Evolutionary conservation across 2,797 vertebrate genomes (phyloP), one percentile per base, ranked within the genome.

Genomic region (Platyrinchus mystaceus): DNA sequence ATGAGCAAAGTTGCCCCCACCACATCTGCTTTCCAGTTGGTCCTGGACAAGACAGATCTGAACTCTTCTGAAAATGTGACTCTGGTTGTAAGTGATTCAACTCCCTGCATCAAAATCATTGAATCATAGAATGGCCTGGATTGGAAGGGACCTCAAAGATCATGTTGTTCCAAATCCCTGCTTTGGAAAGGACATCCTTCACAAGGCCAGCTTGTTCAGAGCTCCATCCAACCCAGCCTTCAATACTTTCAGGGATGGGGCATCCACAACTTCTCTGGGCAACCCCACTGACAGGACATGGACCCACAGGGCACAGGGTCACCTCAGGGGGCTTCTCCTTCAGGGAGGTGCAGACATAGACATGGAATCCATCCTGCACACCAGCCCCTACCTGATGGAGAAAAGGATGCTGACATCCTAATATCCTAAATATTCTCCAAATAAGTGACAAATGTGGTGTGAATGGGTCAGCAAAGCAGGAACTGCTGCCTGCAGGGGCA

Each of bases 141-240:
- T 28, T 55, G 59, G 27, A 68, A 55, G 5, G 15, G 10, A 24
- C 32, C 7, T 28, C 23, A 16, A 60, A 75, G 5, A 32, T 5
- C 16, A 30, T 10, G 15, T 4, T 1, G 2, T 55, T 41, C 4
- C 10, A 8, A 46, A 10, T 2, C 3, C 15, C 1, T 24, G 26
- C 5, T 6, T 9, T 10, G 41, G 19, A 27, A 82, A 49, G 16
- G 32, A 49, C 27, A 49, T 3, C 1, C 68, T 10, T 16, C 27
- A 14, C 49, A 15, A 0, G 6, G 7, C 32, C 49, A 62, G 41
- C 6, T 0, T 12, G 12, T 4, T 62, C 41, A 43, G 36, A 75
- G 15, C 15, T 14, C 6, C 0, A 0, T 43, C 47, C 36, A 82
- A 1, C 27, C 36, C 12, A 36, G 6, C 6, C 27, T 68, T 55